Evolutionary conservation across 1,140 invertebrate species (phyloP).

Genomic region (Ips nitidus): DNA sequence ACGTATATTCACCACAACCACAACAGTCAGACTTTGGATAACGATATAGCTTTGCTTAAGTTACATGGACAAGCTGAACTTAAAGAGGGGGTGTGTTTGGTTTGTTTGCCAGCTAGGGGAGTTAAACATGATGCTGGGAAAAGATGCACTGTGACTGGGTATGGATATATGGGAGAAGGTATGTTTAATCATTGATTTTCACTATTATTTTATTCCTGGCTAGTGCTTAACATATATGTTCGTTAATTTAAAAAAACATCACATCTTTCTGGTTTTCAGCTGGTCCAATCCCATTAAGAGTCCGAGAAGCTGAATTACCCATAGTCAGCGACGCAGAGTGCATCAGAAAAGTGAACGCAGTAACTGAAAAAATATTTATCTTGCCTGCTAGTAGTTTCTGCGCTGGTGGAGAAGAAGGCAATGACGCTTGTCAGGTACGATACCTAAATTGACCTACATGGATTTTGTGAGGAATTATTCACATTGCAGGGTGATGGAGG

Average conservation of each 20-base stretch:
- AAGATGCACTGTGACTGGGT: conserved; percentile 89
- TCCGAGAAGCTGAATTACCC: conserved; percentile 88
- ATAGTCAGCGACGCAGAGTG: conserved; percentile 92
- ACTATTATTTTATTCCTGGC: neutral
- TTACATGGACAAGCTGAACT: conserved; percentile 88
- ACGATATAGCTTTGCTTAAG: conserved; percentile 93
- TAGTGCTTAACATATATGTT: no score
- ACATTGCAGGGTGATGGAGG: conserved; percentile 80
- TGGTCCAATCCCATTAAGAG: conserved; percentile 85
- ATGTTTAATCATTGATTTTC: conserved; percentile 42
- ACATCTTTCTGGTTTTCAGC: conserved; percentile 57
- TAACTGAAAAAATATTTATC: conserved; percentile 92
- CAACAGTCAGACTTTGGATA: conserved; percentile 93
- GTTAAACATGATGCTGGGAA: conserved; percentile 84
- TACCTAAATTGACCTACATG: no score
- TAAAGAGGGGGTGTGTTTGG: conserved; percentile 76
- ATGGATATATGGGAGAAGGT: conserved; percentile 94
- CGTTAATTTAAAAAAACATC: no score
- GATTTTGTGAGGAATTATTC: no score
- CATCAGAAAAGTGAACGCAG: conserved; percentile 87
- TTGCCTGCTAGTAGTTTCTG: conserved; percentile 90
- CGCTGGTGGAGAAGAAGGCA: conserved; percentile 87
- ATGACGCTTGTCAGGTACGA: conserved; percentile 87
- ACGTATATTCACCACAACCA: conserved; percentile 97
- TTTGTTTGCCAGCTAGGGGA: conserved; percentile 85